These are phyloP conservation scores for Protonemura montana DNA, from an alignment of 2,888 invertebrate genomes.

Conservation along the genomic window DNA sequence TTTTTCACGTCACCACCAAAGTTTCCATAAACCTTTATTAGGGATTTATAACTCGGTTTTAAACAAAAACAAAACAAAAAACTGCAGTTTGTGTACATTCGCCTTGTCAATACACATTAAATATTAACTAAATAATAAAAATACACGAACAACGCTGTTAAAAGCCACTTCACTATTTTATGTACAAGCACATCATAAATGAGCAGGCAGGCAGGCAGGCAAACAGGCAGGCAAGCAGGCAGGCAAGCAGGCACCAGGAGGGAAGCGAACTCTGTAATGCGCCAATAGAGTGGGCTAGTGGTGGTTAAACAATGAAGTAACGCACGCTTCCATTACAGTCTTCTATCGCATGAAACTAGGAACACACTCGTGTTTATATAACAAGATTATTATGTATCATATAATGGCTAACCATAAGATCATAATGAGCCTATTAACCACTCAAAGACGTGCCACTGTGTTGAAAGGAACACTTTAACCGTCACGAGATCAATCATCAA, in stretches of 20 bases:
- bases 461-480: slow-evolving; percentile 5
- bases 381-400: slow-evolving; percentile 33
- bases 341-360: background rate
- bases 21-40: slow-evolving; percentile 7
- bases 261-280: background rate
- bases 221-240: background rate
- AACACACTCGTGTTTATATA: slow-evolving; percentile 30
- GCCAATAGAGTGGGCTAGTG: slow-evolving; percentile 1
- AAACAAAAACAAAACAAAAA: slow-evolving; percentile 1
- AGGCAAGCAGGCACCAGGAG: too few relatives aligned
- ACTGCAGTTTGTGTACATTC: background rate
- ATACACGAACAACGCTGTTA: slow-evolving; percentile 37
- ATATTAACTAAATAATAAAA: slow-evolving; percentile 40
- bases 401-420: slow-evolving; percentile 38
- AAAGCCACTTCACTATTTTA: slow-evolving; percentile 38
- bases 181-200: slow-evolving; percentile 36
- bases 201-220: background rate
- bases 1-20: background rate
- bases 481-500: slow-evolving; percentile 32
- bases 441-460: slow-evolving; percentile 28
- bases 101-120: slow-evolving; percentile 15
- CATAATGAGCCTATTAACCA: slow-evolving; percentile 39
- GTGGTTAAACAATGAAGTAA: background rate
- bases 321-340: background rate
- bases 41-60: slow-evolving; percentile 21